Conservation (phyloP, 2,797 vertebrate species). For the Heliangelus exortis region DNA sequence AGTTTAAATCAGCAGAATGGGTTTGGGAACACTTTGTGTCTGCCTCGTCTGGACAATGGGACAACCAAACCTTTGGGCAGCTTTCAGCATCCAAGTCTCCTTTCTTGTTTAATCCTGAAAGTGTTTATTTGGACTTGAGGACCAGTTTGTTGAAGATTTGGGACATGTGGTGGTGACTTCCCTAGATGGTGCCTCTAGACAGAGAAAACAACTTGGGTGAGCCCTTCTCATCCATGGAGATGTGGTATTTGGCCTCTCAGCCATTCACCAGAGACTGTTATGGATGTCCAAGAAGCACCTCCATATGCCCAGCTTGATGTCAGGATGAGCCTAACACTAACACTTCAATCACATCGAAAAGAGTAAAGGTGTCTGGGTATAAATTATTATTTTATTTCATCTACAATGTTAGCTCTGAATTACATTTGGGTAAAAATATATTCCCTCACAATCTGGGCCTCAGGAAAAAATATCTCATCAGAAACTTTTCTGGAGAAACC, state of each 20-base stretch:
- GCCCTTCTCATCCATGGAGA: background rate
- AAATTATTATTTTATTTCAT: background rate
- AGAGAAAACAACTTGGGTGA: background rate
- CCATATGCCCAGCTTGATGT: background rate
- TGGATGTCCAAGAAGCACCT: background rate
- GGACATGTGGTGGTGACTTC: background rate
- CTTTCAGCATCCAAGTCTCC: background rate
- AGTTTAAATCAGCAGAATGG: slow-evolving; percentile 20
- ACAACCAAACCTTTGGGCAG: background rate
- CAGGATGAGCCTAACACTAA: background rate
- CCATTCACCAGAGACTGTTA: background rate
- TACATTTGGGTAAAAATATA: background rate
- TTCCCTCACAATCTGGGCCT: background rate
- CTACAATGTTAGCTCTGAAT: fast-evolving
- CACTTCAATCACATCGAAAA: background rate
- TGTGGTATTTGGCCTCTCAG: background rate
- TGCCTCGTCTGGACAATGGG: background rate
- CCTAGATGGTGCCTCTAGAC: background rate
- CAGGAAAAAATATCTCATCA: background rate
- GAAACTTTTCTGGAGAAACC: background rate
- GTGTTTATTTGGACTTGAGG: slow-evolving; percentile 1
- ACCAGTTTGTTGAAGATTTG: background rate
- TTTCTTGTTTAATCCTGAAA: background rate
- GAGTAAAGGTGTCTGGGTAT: background rate
- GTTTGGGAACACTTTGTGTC: background rate